These are phyloP conservation scores for Spermophilus dauricus DNA, from an alignment of 2,113 vertebrate genomes.

Conservation along the genomic window DNA sequence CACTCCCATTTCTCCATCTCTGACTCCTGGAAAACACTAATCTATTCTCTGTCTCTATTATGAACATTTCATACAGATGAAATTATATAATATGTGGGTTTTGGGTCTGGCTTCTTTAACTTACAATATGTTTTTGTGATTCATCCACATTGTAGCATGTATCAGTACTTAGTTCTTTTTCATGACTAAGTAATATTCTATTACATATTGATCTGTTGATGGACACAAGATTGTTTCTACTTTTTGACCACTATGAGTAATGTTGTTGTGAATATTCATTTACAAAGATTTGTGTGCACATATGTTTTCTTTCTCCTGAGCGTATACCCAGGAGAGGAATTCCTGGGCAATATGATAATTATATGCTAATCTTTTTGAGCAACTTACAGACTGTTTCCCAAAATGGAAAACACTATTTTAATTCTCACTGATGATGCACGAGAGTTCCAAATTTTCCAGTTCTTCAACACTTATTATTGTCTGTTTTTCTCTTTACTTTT, in stretches of 20 bases:
- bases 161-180: background rate
- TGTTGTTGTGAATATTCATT: background rate
- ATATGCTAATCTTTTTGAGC: background rate
- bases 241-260: background rate
- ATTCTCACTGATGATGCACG: background rate
- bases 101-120: background rate
- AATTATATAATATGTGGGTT: background rate
- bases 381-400: background rate
- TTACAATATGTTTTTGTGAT: constrained; percentile 19
- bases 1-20: background rate
- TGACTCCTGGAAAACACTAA: background rate
- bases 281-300: background rate
- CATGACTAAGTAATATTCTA: background rate
- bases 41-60: background rate
- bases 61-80: background rate
- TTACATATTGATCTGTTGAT: background rate
- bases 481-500: background rate
- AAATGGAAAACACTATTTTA: background rate
- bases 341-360: background rate
- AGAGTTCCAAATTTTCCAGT: background rate
- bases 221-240: constrained; percentile 6
- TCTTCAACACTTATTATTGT: background rate
- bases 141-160: background rate
- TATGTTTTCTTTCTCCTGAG: background rate
- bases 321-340: background rate